Evolutionary conservation across 37 sponge, comb jelly and placozoan genomes (phyloP), one percentile per base, ranked within the genome.

Genomic region (Ianthella basta): DNA sequence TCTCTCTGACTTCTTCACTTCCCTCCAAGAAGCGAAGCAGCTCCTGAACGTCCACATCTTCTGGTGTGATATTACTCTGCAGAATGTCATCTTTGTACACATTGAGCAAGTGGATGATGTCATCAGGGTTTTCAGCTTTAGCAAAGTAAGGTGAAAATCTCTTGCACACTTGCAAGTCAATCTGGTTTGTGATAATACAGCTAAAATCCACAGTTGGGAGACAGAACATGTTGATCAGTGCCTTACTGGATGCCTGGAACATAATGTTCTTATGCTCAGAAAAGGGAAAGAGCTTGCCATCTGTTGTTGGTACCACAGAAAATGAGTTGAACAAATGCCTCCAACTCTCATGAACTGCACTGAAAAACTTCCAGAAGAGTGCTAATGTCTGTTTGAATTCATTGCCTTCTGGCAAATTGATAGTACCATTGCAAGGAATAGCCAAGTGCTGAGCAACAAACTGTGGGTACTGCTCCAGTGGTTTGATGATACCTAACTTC

Each of bases 241-340:
- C 40, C 54, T 29, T 61, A 29, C 53, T 40, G 19, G 70, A 35
- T 25, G 78, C 25, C n/a, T 75, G 15, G 39, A 50, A 75, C 21
- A 75, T 18, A 23, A 75, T 24, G 50, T 40, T 50, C 16, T 75
- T 75, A 14, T 15, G 25, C 54, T 50, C 12, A 20, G 78, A 75
- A 19, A 75, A 50, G 24, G 78, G 78, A 36, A 40, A 75, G 21
- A 75, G 44, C 0, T 41, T 38, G 25, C 40, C 53, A 75, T 75
- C 54, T 25, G 78, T 75, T 38, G 78, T 75, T 75, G 78, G 78
- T 40, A 75, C 40, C 40, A 75, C 37, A 36, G 54, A 53, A 36
- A 75, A 41, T 4, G 1, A 0, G 10, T 40, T 53, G 54, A 75
- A 75, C 37, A 24, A 24, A 19, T 75, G 13, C 1, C 37, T 16